These are phyloP conservation scores for Helicoverpa armigera DNA, from an alignment of 1,140 invertebrate genomes.

Conservation along the genomic window DNA sequence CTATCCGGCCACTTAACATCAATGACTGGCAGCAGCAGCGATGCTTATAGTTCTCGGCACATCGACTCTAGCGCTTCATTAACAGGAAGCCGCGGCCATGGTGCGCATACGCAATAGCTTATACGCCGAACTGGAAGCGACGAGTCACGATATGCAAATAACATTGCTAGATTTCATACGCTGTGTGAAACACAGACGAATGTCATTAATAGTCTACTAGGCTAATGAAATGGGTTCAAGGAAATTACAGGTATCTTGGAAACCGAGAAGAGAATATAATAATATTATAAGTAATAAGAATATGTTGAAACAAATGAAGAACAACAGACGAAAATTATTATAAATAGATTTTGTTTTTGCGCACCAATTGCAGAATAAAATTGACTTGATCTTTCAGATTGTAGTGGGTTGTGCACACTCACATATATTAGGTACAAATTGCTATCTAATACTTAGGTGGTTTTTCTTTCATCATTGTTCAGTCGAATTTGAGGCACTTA, in stretches of 20 bases:
- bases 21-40: conserved; percentile 35
- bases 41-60: conserved; percentile 25
- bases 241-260: background rate
- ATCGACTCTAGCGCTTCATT: conserved; percentile 69
- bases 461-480: background rate
- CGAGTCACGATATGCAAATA: conserved; percentile 59
- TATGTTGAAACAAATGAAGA: background rate
- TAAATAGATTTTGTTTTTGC: too few species aligned
- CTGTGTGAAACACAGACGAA: conserved; percentile 46
- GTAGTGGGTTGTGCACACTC: too few species aligned
- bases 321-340: background rate
- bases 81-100: conserved; percentile 77
- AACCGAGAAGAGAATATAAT: background rate
- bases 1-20: conserved; percentile 44
- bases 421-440: background rate
- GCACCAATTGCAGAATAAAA: too few species aligned
- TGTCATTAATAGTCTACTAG: conserved; percentile 48
- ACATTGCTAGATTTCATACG: conserved; percentile 49
- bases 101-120: conserved; percentile 74
- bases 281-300: too few species aligned
- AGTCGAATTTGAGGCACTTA: background rate
- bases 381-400: too few species aligned
- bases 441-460: background rate
- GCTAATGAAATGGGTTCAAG: conserved; percentile 40
- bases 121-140: conserved; percentile 58